phyloP scores from a whole-genome alignment of 2,888 invertebrate species.

The Drosophila peninsularis region DNA sequence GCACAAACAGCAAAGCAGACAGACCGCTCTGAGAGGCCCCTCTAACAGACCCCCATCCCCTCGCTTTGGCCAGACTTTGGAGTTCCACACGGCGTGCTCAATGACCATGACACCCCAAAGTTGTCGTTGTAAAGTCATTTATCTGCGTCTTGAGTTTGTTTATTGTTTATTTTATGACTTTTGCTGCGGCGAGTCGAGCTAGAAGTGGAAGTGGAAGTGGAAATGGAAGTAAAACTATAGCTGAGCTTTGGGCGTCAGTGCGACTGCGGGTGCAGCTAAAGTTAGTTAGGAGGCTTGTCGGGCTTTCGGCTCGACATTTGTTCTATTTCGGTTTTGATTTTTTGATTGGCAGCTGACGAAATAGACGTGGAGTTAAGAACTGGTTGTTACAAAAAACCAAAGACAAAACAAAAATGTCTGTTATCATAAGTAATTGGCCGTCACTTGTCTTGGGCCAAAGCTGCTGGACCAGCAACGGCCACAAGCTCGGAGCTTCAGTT shows the following conservation, averaged over 20 bases:
- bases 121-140: slow-evolving; percentile 54
- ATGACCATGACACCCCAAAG: slow-evolving; percentile 67
- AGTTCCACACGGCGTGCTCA: slow-evolving; percentile 49
- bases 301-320: background rate
- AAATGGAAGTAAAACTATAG: slow-evolving; percentile 4
- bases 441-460: slow-evolving; percentile 60
- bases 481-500: slow-evolving; percentile 17
- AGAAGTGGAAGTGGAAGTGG: background rate
- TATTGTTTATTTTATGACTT: slow-evolving; percentile 71
- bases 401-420: slow-evolving; percentile 53
- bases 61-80: background rate
- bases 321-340: background rate
- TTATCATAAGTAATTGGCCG: slow-evolving; percentile 73
- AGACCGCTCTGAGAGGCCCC: slow-evolving; percentile 4
- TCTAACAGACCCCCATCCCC: background rate
- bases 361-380: slow-evolving; percentile 49
- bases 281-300: background rate
- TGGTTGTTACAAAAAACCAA: slow-evolving; percentile 54
- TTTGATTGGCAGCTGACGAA: slow-evolving; percentile 57
- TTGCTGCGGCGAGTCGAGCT: slow-evolving; percentile 22
- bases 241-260: background rate
- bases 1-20: slow-evolving; percentile 31
- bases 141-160: slow-evolving; percentile 54
- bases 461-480: slow-evolving; percentile 12
- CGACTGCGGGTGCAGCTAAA: background rate